A percentile compares a stretch with the other conserved stretches of the same genome.
Evolutionary conservation across 35 echinoderm and acorn worm species (phyloP).

Genomic region (Lytechinus variegatus): DNA sequence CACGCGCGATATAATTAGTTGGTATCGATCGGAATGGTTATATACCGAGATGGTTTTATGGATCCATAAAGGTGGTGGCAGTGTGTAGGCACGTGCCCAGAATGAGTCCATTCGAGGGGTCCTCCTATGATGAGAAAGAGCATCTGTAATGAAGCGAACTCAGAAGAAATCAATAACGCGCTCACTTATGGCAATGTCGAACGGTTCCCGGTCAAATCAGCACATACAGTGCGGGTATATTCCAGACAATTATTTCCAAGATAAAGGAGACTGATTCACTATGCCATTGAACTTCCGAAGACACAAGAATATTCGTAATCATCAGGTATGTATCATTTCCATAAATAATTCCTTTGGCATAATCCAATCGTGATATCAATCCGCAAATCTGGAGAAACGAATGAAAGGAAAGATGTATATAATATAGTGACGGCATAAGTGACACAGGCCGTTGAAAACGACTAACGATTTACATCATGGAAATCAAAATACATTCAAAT

Average conservation of each 20-base stretch:
- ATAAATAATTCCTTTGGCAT: neutral
- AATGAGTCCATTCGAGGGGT: constrained; percentile 23
- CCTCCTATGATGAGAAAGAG: neutral
- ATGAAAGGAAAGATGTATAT: neutral
- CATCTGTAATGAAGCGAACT: neutral
- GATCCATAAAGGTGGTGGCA: constrained; percentile 4
- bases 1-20: constrained; percentile 17
- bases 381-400: neutral
- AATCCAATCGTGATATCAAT: neutral
- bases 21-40: constrained; percentile 18
- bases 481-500: no score
- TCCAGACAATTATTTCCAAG: neutral
- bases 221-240: neutral
- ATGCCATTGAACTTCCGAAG: neutral
- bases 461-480: no score
- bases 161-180: neutral
- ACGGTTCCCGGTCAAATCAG: neutral
- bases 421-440: neutral
- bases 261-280: neutral
- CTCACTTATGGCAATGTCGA: neutral
- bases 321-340: neutral
- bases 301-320: neutral
- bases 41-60: constrained; percentile 25
- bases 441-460: neutral
- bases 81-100: constrained; percentile 1